phyloP scores from a whole-genome alignment of 2,113 vertebrate species.

The Coracopsis vasa region DNA sequence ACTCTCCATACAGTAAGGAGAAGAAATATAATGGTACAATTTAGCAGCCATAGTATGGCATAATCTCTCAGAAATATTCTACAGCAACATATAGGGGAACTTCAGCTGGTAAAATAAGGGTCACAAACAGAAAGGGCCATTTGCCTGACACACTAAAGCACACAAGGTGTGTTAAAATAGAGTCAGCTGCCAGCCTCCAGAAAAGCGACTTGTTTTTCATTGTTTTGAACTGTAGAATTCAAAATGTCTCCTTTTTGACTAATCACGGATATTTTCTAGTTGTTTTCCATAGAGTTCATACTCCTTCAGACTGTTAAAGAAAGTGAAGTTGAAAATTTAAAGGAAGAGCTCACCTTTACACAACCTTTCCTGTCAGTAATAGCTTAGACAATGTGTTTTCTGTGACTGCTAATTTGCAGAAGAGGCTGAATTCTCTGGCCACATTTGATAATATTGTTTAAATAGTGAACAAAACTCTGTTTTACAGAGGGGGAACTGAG shows the following conservation, averaged over 20 bases:
- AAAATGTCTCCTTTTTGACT: neutral
- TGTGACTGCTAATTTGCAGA: neutral
- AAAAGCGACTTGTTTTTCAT: neutral
- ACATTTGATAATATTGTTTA: neutral
- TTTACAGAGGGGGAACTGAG: neutral
- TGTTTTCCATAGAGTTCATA: neutral
- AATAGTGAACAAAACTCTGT: neutral
- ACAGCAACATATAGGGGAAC: neutral
- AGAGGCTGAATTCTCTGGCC: neutral
- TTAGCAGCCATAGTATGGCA: neutral
- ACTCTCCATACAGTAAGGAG: neutral
- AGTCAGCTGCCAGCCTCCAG: neutral
- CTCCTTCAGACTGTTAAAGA: neutral
- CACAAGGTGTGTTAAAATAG: neutral
- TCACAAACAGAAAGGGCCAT: neutral
- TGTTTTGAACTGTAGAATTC: neutral
- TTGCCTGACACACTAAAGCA: neutral
- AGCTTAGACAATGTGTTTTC: neutral
- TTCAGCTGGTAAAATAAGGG: neutral
- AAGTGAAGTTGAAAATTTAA: neutral
- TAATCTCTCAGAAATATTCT: neutral
- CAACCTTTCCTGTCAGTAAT: neutral
- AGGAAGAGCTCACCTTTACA: neutral
- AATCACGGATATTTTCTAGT: neutral
- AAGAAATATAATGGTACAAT: neutral